phyloP scores from a whole-genome alignment of 1,140 invertebrate species.

The Chrysoperla carnea region DNA sequence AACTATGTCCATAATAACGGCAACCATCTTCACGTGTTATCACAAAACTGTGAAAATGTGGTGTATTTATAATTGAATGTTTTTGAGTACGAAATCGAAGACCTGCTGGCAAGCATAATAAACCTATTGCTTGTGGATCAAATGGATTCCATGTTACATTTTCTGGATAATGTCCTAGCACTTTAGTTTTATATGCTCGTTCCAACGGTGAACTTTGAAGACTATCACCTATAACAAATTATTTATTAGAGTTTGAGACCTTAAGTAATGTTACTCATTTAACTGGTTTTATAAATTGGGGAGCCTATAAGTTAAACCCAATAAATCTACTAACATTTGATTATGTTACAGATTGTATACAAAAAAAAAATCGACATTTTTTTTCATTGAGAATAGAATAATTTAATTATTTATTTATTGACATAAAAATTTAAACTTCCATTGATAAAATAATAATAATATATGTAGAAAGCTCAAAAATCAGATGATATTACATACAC shows the following conservation, averaged over 20 bases:
- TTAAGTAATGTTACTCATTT: no score
- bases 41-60: slow-evolving; percentile 91
- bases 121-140: slow-evolving; percentile 86
- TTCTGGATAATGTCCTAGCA: slow-evolving; percentile 87
- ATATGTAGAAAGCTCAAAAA: no score
- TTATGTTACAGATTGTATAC: no score
- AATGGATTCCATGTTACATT: slow-evolving; percentile 81
- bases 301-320: no score
- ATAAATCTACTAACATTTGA: no score
- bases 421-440: no score
- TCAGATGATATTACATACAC: no score
- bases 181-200: slow-evolving; percentile 83
- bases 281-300: no score
- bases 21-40: slow-evolving; percentile 93
- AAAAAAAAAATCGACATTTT: no score
- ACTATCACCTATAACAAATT: slow-evolving; percentile 50
- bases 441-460: no score
- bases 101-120: slow-evolving; percentile 89
- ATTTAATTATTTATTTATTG: no score
- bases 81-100: slow-evolving; percentile 88
- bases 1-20: slow-evolving; percentile 81
- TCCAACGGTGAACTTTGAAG: slow-evolving; percentile 80
- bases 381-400: no score
- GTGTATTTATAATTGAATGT: slow-evolving; percentile 54
- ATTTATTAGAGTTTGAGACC: slow-evolving; percentile 8